Evolutionary conservation across 2,113 vertebrate genomes (phyloP).

Genomic region (Bos javanicus): DNA sequence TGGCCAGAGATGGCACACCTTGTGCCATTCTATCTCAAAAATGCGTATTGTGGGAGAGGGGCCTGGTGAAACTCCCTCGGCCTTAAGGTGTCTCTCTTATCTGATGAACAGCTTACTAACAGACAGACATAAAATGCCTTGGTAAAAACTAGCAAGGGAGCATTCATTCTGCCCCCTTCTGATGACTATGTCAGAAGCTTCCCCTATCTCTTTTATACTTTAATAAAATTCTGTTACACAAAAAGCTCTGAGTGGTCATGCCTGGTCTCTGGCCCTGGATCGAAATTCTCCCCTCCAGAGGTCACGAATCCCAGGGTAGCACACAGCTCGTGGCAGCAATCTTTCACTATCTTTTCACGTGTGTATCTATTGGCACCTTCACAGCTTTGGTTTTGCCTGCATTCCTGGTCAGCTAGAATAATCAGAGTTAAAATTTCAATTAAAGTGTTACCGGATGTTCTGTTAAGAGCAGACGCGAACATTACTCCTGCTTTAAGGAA

Average conservation of each 20-base stretch:
- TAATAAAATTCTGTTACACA: not conserved
- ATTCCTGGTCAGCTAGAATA: constrained; percentile 6
- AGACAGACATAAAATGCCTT: not conserved
- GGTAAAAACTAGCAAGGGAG: not conserved
- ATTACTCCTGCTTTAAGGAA: not conserved
- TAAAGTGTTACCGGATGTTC: constrained; percentile 28
- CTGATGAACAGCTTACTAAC: not conserved
- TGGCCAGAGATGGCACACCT: not conserved
- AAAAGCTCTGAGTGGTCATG: not conserved
- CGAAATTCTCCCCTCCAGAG: not conserved
- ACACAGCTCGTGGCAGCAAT: not conserved
- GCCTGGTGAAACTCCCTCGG: not conserved
- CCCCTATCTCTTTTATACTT: not conserved
- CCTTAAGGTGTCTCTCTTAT: not conserved
- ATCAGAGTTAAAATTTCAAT: constrained; percentile 42
- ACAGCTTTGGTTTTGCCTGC: not conserved
- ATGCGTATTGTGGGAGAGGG: not conserved
- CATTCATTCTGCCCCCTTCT: not conserved
- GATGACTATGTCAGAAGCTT: not conserved
- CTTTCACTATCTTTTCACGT: not conserved
- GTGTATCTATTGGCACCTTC: not conserved
- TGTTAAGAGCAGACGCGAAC: not conserved
- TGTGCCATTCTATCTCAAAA: not conserved
- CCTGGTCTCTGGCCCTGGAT: not conserved
- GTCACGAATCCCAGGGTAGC: not conserved